Evolutionary conservation across 1,140 invertebrate species (phyloP).

Genomic region (Ladona fulva): DNA sequence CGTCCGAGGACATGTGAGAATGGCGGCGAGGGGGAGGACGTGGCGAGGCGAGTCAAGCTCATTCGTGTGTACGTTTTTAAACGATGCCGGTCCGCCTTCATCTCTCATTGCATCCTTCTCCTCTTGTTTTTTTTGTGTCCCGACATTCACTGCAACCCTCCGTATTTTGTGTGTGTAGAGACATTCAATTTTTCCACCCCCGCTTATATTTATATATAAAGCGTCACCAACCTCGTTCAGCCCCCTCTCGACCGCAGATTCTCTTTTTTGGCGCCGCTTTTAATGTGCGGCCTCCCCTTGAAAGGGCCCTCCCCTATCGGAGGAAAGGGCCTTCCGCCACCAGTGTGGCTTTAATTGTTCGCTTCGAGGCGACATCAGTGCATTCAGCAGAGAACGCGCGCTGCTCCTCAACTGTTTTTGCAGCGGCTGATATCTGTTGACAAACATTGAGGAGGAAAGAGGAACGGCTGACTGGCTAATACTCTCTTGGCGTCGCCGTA

Average conservation of each 20-base stretch:
- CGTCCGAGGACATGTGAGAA: neutral
- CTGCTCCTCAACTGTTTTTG: no score
- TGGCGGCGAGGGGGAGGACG: neutral
- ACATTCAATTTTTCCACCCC: neutral
- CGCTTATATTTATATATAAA: neutral
- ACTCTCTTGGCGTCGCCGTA: no score
- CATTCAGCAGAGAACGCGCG: no score
- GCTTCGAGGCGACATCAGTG: no score
- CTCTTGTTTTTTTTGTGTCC: neutral
- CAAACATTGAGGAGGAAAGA: no score
- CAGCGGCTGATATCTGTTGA: no score
- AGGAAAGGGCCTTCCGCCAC: no score
- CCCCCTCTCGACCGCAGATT: neutral
- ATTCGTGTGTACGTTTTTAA: constrained; percentile 10
- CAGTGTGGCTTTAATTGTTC: no score
- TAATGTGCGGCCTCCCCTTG: neutral
- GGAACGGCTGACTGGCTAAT: no score
- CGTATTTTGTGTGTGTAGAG: neutral
- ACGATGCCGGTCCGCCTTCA: neutral
- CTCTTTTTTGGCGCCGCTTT: neutral
- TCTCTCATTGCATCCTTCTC: neutral
- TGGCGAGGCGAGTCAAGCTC: neutral
- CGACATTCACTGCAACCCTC: no score
- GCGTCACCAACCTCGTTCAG: neutral
- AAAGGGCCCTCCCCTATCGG: no score